A percentile compares a stretch with the other conserved stretches of the same genome.
Conservation (phyloP, 2,113 vertebrate species). For the Chlorocebus sabaeus region DNA sequence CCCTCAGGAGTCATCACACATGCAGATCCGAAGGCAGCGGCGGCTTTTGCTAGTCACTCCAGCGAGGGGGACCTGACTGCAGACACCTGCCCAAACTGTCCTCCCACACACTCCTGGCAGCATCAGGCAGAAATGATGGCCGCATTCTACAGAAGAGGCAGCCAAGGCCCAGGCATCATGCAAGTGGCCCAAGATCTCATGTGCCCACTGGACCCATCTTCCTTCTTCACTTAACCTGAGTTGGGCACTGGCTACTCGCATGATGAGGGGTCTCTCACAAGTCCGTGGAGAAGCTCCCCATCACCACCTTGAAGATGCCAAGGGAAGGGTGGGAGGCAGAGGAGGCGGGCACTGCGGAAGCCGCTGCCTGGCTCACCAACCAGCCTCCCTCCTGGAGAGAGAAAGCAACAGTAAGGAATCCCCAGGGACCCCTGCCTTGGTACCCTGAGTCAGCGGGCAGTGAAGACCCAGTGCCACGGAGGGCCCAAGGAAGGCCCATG, state of each 20-base stretch:
- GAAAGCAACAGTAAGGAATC: too few species aligned
- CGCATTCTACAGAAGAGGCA: neutral
- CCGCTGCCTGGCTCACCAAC: neutral
- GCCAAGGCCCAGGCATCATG: neutral
- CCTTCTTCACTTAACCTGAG: neutral
- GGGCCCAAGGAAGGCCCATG: neutral
- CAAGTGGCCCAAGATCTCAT: accelerated
- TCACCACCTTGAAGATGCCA: neutral
- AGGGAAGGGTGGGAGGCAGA: neutral
- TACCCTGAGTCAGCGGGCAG: too few species aligned
- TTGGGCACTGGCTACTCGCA: neutral
- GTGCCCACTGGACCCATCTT: neutral
- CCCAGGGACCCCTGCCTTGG: neutral
- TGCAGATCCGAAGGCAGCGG: neutral
- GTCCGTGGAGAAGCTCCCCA: accelerated
- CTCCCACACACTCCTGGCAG: neutral
- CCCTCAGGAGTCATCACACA: neutral
- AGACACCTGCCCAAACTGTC: too few species aligned
- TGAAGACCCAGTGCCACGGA: neutral
- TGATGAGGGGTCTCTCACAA: neutral
- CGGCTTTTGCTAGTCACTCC: accelerated
- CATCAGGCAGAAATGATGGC: accelerated
- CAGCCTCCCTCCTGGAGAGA: neutral
- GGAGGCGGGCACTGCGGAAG: neutral
- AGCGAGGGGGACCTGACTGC: neutral